Evolutionary conservation across 2,113 vertebrate genomes (phyloP).

Genomic region (Scopus umbretta): DNA sequence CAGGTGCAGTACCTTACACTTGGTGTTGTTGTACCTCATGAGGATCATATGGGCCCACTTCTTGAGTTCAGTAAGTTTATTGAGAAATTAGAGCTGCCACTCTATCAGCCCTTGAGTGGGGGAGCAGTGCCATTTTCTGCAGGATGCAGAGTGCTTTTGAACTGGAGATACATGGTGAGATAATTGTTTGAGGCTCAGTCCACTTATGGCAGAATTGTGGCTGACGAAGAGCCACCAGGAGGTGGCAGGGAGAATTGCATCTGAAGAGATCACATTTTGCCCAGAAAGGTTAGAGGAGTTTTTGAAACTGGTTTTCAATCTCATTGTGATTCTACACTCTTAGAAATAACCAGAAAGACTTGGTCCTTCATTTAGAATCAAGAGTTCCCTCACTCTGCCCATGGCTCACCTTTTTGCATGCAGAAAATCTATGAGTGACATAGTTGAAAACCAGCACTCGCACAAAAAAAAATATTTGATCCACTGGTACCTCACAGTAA

Average conservation of each 20-base stretch:
- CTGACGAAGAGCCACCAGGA: not conserved
- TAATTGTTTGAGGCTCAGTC: not conserved
- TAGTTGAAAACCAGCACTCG: not conserved
- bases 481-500: not conserved
- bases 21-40: not conserved
- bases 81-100: not conserved
- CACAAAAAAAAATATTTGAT: not conserved
- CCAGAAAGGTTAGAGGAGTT: not conserved
- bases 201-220: not conserved
- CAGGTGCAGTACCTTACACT: too few species aligned
- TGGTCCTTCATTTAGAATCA: not conserved
- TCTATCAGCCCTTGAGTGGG: not conserved
- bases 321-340: not conserved
- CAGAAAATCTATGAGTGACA: not conserved
- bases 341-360: not conserved
- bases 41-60: not conserved
- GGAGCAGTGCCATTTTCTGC: not conserved
- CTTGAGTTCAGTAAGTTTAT: not conserved
- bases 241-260: not conserved
- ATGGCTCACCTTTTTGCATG: not conserved
- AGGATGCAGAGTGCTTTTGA: fast-evolving
- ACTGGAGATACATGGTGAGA: not conserved
- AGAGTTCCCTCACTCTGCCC: not conserved
- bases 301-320: not conserved
- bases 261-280: not conserved